These are phyloP conservation scores for Malurus melanocephalus DNA, from an alignment of 2,113 vertebrate species.

Conservation along the genomic window DNA sequence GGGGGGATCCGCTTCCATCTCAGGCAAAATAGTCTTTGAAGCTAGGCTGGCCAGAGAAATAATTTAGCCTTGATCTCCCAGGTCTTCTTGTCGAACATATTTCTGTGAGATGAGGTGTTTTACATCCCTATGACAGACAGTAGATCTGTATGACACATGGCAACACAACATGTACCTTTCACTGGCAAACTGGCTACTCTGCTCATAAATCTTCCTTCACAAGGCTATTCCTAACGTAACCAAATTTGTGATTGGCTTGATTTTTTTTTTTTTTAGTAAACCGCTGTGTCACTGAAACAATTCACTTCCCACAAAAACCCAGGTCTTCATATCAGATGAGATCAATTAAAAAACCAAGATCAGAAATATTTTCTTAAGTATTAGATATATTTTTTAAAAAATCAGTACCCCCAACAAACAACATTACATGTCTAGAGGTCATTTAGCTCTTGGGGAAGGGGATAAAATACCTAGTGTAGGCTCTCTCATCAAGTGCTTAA, in stretches of 20 bases:
- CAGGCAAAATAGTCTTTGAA: conserved; percentile 11
- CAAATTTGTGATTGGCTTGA: background rate
- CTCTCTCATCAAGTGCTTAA: background rate
- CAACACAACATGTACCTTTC: background rate
- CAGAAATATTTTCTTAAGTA: background rate
- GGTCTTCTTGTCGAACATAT: background rate
- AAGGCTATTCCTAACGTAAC: background rate
- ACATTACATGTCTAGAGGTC: background rate
- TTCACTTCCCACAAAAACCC: background rate
- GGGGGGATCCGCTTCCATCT: background rate
- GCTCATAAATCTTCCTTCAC: background rate
- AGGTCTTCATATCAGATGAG: background rate
- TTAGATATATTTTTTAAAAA: background rate
- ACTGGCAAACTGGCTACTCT: background rate
- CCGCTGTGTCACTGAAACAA: background rate
- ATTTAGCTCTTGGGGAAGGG: background rate
- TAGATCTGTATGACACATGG: background rate
- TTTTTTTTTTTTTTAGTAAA: background rate
- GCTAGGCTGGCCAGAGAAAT: background rate
- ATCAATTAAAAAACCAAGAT: background rate
- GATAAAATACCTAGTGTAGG: background rate
- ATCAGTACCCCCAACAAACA: background rate
- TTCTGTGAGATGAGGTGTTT: background rate
- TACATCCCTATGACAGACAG: background rate
- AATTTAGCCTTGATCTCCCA: background rate